phyloP scores from a whole-genome alignment of 2,888 invertebrate genomes.

The Drosophila lutescens region DNA sequence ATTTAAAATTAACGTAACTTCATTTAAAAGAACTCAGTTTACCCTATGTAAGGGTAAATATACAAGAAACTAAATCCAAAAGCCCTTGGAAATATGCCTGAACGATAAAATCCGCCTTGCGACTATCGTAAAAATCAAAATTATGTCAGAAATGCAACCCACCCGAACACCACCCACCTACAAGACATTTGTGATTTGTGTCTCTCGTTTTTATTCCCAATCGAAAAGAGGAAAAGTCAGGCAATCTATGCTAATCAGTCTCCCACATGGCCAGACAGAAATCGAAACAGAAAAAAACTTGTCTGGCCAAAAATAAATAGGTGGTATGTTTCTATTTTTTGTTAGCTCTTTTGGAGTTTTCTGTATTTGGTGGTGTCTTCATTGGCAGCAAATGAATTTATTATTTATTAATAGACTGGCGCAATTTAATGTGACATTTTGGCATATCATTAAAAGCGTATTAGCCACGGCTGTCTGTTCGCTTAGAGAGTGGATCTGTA shows the following conservation, averaged over 20 bases:
- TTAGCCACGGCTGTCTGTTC: slow-evolving; percentile 44
- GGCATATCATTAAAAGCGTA: slow-evolving; percentile 72
- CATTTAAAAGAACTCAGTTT: neutral
- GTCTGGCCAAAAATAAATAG: slow-evolving; percentile 73
- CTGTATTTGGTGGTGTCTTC: slow-evolving; percentile 52
- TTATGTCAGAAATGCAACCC: slow-evolving; percentile 62
- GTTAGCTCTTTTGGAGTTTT: slow-evolving; percentile 45
- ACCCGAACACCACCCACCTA: slow-evolving; percentile 24
- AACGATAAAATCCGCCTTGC: slow-evolving; percentile 17
- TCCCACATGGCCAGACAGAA: slow-evolving; percentile 74
- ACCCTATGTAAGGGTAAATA: neutral
- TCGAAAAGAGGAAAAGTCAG: slow-evolving; percentile 34
- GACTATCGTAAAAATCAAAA: slow-evolving; percentile 50
- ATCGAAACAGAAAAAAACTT: slow-evolving; percentile 35
- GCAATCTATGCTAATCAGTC: slow-evolving; percentile 73
- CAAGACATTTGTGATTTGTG: slow-evolving; percentile 43
- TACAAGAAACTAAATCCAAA: neutral
- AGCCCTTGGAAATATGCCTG: slow-evolving; percentile 13
- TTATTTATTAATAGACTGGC: slow-evolving; percentile 72
- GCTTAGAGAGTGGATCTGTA: neutral
- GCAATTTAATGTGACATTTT: slow-evolving; percentile 75
- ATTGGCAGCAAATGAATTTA: slow-evolving; percentile 70
- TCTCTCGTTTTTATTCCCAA: slow-evolving; percentile 35
- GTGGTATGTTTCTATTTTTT: slow-evolving; percentile 29
- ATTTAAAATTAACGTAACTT: neutral